phyloP scores from a whole-genome alignment of 2,797 vertebrate genomes.

The Clarias platycephalus region DNA sequence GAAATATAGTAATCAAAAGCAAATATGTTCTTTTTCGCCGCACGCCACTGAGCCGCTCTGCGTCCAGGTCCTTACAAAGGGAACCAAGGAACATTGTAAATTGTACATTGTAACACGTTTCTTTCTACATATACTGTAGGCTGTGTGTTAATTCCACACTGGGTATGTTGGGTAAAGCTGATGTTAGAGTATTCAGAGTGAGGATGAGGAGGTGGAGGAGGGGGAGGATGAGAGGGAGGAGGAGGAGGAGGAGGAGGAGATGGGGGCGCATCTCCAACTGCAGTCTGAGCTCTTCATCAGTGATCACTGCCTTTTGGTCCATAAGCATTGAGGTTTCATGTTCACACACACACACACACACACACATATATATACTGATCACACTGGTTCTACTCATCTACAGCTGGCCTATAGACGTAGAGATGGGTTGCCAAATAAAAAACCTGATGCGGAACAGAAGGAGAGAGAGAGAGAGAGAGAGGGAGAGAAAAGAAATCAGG shows the following conservation, averaged over 20 bases:
- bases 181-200: slow-evolving; percentile 62
- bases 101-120: background rate
- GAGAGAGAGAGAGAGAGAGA: no score
- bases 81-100: background rate
- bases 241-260: slow-evolving; percentile 47
- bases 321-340: slow-evolving; percentile 67
- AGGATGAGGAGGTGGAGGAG: background rate
- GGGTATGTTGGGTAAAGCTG: slow-evolving; percentile 57
- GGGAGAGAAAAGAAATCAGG: background rate
- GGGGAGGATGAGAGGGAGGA: background rate
- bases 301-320: slow-evolving; percentile 60
- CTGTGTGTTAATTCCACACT: background rate
- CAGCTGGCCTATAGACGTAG: slow-evolving; percentile 1
- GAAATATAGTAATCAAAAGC: background rate
- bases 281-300: slow-evolving; percentile 65
- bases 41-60: background rate
- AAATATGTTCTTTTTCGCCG: background rate
- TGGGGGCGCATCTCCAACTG: slow-evolving; percentile 68
- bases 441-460: slow-evolving; percentile 6
- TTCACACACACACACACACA: slow-evolving; percentile 38
- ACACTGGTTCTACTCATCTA: slow-evolving; percentile 8
- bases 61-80: background rate
- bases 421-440: background rate
- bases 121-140: background rate
- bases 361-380: slow-evolving; percentile 5